Conservation (phyloP, 2,113 vertebrate genomes). For the Sinosuthora webbiana region DNA sequence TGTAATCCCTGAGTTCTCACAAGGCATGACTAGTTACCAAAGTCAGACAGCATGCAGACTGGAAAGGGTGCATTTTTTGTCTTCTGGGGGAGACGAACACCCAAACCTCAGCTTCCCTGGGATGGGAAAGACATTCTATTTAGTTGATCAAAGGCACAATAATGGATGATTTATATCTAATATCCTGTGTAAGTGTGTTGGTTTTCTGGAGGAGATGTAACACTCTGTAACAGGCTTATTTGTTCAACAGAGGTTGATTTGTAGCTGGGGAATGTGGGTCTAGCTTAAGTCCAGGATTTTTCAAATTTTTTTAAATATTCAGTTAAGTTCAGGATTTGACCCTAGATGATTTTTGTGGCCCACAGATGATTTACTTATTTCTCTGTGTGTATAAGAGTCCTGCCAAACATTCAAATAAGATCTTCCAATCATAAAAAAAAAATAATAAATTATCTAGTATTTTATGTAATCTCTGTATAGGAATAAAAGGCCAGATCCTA, state of each 20-base stretch:
- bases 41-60: not conserved
- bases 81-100: not conserved
- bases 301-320: not conserved
- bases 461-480: not conserved
- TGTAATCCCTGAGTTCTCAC: not conserved
- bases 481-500: not conserved
- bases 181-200: not conserved
- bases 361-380: not conserved
- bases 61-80: not conserved
- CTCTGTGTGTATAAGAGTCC: not conserved
- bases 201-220: not conserved
- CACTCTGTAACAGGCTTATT: not conserved
- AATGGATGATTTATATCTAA: not conserved
- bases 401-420: not conserved
- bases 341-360: not conserved
- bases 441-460: not conserved
- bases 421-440: not conserved
- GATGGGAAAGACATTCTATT: not conserved
- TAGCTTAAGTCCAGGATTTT: not conserved
- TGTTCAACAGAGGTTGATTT: not conserved
- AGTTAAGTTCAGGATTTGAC: not conserved
- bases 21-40: not conserved
- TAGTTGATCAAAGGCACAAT: not conserved
- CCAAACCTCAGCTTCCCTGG: not conserved
- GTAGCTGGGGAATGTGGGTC: not conserved